Evolutionary conservation across 1,140 invertebrate species (phyloP), one percentile per base, ranked within the genome.

Genomic region (Phymorhynchus buccinoides): DNA sequence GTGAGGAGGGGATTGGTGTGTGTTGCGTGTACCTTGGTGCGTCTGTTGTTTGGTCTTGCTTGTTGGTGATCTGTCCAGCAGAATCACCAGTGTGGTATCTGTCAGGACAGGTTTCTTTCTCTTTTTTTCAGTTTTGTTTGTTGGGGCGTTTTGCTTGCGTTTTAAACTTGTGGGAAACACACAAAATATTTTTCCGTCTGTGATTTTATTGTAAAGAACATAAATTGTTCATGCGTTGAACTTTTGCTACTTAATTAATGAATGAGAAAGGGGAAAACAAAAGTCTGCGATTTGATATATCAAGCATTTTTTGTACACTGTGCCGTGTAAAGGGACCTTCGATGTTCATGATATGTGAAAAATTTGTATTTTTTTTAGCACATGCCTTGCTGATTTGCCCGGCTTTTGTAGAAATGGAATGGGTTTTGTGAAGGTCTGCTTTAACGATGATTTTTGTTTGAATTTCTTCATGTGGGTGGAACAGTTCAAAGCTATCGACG

Each of bases 301-400:
- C 30, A 37, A 75, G 35, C 18, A 75, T 37, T 12, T 75, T 39
- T 75, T 39, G 68, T 37, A 32, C 68, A 37, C 68, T 35, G 32
- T 39, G n/a, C 32, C 37, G 35, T 75, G 73, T 75, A 37, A 75
- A 75, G 73, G 73, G 73, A 75, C 73, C 73, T 75, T 71, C 35
- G 30, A 71, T 37, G 68, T 71, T 71, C 30, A 35, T 71, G 30
- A 12, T 22, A 52, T 71, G 30, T 32, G 1, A 18, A 35, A 4
- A 66, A 66, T 66, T 35, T 18, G 7, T 66, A 9, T 66, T 66
- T 41, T 75, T 75, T 41, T n/a, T 41, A 27, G 32, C 16, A 27
- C 37, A 39, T 9, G 73, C 73, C 1, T 41, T 75, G 32, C 37
- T 39, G 32, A 27, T 75, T 9, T 75, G 35, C 42, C 32, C 35